phyloP scores from a whole-genome alignment of 2,888 invertebrate species.

The Volucella inanis region DNA sequence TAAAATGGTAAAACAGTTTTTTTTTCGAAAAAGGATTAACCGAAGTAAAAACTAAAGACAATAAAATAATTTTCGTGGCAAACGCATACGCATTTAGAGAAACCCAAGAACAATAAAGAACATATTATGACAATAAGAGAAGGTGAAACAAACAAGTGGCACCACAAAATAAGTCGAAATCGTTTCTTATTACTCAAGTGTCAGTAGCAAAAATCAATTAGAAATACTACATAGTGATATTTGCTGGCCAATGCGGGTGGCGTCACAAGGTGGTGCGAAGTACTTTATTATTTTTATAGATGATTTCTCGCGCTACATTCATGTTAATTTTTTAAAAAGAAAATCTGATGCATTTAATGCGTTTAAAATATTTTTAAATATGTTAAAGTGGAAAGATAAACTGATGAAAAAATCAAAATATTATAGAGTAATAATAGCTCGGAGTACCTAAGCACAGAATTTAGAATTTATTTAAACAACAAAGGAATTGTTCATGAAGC shows the following conservation, averaged over 20 bases:
- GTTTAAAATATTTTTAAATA: conserved; percentile 43
- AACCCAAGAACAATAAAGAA: too few species aligned
- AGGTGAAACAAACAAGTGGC: too few species aligned
- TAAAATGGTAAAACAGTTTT: not conserved
- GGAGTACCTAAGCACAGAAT: conserved; percentile 46
- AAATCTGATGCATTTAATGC: conserved; percentile 20
- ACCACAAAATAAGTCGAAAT: conserved; percentile 11
- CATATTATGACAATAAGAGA: too few species aligned
- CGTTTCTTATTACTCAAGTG: conserved; percentile 1
- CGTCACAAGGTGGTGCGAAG: conserved; percentile 22
- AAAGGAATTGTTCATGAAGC: conserved; percentile 42
- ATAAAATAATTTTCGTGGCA: conserved; percentile 1
- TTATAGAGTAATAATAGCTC: too few species aligned
- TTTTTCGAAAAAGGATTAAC: not conserved
- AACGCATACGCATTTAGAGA: not conserved
- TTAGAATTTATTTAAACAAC: conserved; percentile 35
- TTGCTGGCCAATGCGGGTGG: not conserved
- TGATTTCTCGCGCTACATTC: conserved; percentile 17
- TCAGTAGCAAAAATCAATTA: not conserved
- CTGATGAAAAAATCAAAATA: conserved; percentile 32
- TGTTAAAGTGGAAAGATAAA: conserved; percentile 43
- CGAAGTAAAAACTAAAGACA: conserved; percentile 17
- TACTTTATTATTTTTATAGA: conserved; percentile 44
- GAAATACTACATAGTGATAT: too few species aligned
- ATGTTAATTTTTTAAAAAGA: conserved; percentile 35